phyloP scores from a whole-genome alignment of 2,797 vertebrate species.

The Prionace glauca region DNA sequence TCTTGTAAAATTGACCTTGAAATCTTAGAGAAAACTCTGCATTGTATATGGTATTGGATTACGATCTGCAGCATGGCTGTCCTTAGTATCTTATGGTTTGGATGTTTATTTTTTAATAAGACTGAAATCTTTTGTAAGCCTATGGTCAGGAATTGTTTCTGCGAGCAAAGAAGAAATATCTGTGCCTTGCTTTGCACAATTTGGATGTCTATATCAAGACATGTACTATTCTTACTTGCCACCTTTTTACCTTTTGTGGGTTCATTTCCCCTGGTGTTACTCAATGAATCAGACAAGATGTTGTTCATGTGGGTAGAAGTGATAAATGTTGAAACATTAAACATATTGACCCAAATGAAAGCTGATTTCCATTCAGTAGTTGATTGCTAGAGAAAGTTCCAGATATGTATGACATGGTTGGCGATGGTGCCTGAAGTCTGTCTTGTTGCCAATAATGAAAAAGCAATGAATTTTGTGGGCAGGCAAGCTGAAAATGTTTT shows the following conservation, averaged over 20 bases:
- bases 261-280: background rate
- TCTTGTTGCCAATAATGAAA: background rate
- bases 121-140: background rate
- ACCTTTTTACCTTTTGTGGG: background rate
- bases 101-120: constrained; percentile 6
- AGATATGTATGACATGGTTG: background rate
- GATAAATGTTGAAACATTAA: background rate
- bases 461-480: background rate
- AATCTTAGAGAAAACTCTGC: background rate
- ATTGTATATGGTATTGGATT: background rate
- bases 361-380: background rate
- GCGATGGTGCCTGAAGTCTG: background rate
- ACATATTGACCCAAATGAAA: background rate
- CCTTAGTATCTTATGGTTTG: background rate
- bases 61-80: background rate
- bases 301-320: background rate
- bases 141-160: background rate
- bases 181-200: background rate
- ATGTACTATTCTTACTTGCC: background rate
- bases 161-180: background rate
- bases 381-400: background rate
- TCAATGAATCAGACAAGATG: background rate
- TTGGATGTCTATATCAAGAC: background rate
- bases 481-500: background rate
- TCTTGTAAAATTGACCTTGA: background rate